A percentile compares a stretch with the other conserved stretches of the same genome.
These are phyloP conservation scores for Oxycera nigricornis DNA, from an alignment of 2,888 invertebrate genomes.

Conservation along the genomic window DNA sequence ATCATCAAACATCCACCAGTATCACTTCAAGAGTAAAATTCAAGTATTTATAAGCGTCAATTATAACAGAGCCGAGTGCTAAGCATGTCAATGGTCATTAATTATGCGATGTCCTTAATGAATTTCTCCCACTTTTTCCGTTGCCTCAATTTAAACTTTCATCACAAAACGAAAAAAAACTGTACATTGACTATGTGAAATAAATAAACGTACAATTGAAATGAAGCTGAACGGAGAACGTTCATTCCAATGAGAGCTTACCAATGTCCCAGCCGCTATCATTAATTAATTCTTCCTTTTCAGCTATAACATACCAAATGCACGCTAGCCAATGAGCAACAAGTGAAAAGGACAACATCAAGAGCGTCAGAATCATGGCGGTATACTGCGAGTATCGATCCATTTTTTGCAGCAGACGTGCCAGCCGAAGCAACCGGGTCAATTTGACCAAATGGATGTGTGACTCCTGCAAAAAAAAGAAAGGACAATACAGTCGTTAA, in stretches of 20 bases:
- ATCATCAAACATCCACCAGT: too few relatives aligned
- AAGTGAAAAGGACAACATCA: slow-evolving; percentile 93
- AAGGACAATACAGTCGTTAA: not conserved
- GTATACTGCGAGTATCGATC: slow-evolving; percentile 97
- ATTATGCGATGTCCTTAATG: too few relatives aligned
- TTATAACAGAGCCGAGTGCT: too few relatives aligned
- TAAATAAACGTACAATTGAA: too few relatives aligned
- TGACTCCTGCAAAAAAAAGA: slow-evolving; percentile 66
- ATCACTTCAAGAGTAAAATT: too few relatives aligned
- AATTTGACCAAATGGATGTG: slow-evolving; percentile 93
- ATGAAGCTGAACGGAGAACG: too few relatives aligned
- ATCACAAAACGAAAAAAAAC: too few relatives aligned
- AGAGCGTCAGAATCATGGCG: slow-evolving; percentile 88
- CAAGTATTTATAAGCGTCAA: too few relatives aligned
- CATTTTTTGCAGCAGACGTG: slow-evolving; percentile 92
- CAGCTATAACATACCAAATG: slow-evolving; percentile 96
- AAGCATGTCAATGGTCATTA: too few relatives aligned
- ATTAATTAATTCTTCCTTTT: slow-evolving; percentile 77
- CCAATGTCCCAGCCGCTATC: slow-evolving; percentile 81
- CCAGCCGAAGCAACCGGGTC: slow-evolving; percentile 86
- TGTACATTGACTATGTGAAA: too few relatives aligned
- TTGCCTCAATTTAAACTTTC: too few relatives aligned
- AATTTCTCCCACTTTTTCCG: too few relatives aligned
- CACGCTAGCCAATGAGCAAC: slow-evolving; percentile 97
- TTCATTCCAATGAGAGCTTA: slow-evolving; percentile 61